phyloP scores from a whole-genome alignment of 2,888 invertebrate species.

The Habrosyne pyritoides region DNA sequence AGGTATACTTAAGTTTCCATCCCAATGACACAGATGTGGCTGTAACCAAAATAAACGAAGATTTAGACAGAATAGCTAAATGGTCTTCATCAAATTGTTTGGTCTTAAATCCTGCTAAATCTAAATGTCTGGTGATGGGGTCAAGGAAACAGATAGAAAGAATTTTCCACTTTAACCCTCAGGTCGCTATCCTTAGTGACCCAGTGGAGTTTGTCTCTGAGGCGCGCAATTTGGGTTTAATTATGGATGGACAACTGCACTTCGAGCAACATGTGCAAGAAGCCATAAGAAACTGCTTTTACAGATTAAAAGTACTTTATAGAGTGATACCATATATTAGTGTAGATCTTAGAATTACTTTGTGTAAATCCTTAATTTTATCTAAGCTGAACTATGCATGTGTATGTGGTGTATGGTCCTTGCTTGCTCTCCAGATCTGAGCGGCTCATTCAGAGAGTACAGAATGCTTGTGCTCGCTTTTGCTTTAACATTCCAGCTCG shows the following conservation, averaged over 20 bases:
- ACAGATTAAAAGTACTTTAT: constrained; percentile 13
- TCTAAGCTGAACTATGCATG: constrained; percentile 15
- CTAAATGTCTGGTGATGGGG: neutral
- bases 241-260: neutral
- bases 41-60: neutral
- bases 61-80: no score
- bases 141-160: neutral
- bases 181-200: no score
- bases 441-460: no score
- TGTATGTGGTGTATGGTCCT: constrained; percentile 13
- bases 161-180: no score
- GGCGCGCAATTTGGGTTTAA: neutral
- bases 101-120: neutral
- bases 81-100: neutral
- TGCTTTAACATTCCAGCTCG: no score
- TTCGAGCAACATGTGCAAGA: constrained; percentile 14
- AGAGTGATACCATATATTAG: constrained; percentile 8
- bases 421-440: no score
- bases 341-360: neutral
- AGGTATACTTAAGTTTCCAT: neutral
- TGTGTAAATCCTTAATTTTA: constrained; percentile 15
- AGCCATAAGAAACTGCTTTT: constrained; percentile 11
- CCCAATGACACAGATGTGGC: neutral
- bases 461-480: no score
- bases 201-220: no score